Evolutionary conservation across 2,888 invertebrate species (phyloP).

Genomic region (Chaitophorus viminalis): DNA sequence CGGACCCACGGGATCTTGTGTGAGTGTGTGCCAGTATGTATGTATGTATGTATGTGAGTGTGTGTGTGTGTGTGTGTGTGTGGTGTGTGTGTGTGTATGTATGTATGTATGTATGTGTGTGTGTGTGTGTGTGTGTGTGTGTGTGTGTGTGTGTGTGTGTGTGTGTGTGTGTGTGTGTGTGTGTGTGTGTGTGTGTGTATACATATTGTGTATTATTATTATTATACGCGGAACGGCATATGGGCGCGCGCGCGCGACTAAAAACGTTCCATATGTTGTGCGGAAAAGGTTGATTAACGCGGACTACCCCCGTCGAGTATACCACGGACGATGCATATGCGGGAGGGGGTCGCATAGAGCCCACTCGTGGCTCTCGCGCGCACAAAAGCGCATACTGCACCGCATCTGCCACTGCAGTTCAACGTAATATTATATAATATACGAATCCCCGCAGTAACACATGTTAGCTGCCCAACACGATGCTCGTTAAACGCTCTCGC

Average conservation of each 20-base stretch:
- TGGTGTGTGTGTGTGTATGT: too few relatives aligned
- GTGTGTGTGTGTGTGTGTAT: too few relatives aligned
- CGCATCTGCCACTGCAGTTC: conserved; percentile 49
- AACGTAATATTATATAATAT: too few relatives aligned
- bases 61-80: too few relatives aligned
- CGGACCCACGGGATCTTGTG: background rate
- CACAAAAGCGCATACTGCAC: conserved; percentile 14
- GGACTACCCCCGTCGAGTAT: conserved; percentile 29
- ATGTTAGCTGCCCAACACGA: conserved; percentile 62
- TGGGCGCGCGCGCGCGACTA: conserved; percentile 54
- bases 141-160: too few relatives aligned
- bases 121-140: too few relatives aligned
- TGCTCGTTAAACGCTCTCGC: conserved; percentile 54
- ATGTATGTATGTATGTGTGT: too few relatives aligned
- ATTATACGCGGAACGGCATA: conserved; percentile 41
- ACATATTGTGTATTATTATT: too few relatives aligned
- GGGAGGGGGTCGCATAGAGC: background rate
- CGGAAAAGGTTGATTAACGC: conserved; percentile 62
- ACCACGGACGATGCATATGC: background rate
- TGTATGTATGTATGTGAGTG: too few relatives aligned
- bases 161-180: too few relatives aligned
- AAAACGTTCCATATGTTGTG: conserved; percentile 62
- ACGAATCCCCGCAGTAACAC: conserved; percentile 43
- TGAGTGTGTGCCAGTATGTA: too few relatives aligned
- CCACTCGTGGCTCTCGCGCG: conserved; percentile 27